Evolutionary conservation across 2,797 vertebrate genomes (phyloP).

Genomic region (Lates japonicus): DNA sequence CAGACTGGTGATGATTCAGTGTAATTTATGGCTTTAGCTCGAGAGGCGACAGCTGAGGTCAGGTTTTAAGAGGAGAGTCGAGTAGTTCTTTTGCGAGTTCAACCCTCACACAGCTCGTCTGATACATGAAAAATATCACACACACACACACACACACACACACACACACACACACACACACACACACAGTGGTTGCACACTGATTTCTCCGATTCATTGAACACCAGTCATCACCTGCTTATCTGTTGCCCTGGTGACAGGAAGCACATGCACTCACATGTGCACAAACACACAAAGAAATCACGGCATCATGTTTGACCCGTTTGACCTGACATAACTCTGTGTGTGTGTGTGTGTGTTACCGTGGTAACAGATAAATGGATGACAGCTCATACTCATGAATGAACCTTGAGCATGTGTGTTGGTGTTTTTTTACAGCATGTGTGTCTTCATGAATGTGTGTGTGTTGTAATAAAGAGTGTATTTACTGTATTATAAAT

Average conservation of each 20-base stretch:
- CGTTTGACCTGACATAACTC: slow-evolving; percentile 1
- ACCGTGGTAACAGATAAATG: slow-evolving; percentile 43
- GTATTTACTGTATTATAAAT: neutral
- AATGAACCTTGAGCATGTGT: neutral
- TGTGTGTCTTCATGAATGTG: neutral
- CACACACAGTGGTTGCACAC: neutral
- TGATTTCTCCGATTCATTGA: slow-evolving; percentile 41
- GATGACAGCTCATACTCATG: slow-evolving; percentile 6
- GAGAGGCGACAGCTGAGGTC: neutral
- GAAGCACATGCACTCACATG: neutral
- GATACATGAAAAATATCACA: neutral
- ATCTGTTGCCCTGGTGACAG: slow-evolving; percentile 41
- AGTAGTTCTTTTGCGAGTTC: neutral
- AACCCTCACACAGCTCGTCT: neutral
- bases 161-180: slow-evolving; percentile 23
- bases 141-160: slow-evolving; percentile 21
- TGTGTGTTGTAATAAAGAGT: neutral
- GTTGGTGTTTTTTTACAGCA: neutral
- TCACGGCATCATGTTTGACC: slow-evolving; percentile 20
- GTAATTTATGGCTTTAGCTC: slow-evolving; percentile 5
- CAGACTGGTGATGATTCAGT: neutral
- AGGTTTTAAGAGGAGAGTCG: neutral
- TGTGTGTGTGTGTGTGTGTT: neutral
- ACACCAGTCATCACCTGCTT: slow-evolving; percentile 45
- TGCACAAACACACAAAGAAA: slow-evolving; percentile 9